These are phyloP conservation scores for Drosophila formosana DNA, from an alignment of 2,888 invertebrate genomes.

Conservation along the genomic window DNA sequence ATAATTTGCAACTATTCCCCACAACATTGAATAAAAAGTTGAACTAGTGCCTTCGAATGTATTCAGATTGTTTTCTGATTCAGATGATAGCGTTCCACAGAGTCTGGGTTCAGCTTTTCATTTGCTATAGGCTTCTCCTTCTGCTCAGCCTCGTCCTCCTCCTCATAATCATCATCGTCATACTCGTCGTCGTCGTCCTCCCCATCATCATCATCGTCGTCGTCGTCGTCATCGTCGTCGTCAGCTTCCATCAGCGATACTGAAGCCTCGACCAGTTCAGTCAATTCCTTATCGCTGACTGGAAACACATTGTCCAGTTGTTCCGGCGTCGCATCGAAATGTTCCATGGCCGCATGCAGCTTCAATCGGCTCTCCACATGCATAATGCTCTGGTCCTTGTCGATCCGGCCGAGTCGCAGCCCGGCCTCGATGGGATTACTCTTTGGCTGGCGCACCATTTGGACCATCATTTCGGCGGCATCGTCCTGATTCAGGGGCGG, in stretches of 20 bases:
- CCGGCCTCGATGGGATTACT: constrained; percentile 51
- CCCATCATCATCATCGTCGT: constrained; percentile 18
- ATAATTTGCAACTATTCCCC: constrained; percentile 13
- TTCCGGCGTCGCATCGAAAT: constrained; percentile 40
- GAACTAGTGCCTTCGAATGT: neutral
- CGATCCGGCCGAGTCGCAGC: constrained; percentile 29
- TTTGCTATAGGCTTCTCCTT: neutral
- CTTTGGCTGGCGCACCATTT: constrained; percentile 57
- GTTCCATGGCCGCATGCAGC: constrained; percentile 52
- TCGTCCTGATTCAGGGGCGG: constrained; percentile 54
- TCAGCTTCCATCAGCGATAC: constrained; percentile 3
- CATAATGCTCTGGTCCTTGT: constrained; percentile 41
- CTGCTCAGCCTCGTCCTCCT: neutral
- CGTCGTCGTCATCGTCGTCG: constrained; percentile 27
- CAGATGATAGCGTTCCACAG: constrained; percentile 20
- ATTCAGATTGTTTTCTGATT: constrained; percentile 16
- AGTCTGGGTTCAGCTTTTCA: neutral
- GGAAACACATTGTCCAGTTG: constrained; percentile 57
- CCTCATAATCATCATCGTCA: constrained; percentile 17
- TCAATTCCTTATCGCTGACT: constrained; percentile 51
- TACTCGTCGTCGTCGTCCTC: constrained; percentile 18
- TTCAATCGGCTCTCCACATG: constrained; percentile 55
- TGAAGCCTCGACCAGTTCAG: constrained; percentile 36
- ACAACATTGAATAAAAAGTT: neutral
- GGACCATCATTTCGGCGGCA: constrained; percentile 46